Percentiles rank a stretch among this genome's conserved stretches.
Evolutionary conservation across 2,888 invertebrate species (phyloP).

Genomic region (Mayetiola destructor): DNA sequence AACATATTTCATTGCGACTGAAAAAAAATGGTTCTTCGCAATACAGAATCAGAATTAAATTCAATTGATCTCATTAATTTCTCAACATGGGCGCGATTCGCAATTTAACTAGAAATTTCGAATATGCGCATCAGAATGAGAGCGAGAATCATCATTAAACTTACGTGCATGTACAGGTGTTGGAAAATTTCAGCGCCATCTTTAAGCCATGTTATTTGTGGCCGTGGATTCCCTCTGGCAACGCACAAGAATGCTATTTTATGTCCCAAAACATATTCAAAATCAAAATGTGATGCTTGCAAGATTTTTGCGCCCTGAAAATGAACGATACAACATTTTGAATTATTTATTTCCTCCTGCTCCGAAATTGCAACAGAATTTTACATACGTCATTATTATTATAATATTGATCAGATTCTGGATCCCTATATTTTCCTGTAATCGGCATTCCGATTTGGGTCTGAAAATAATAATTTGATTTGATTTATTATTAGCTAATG

Average conservation of each 20-base stretch:
- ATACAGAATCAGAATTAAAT: neutral
- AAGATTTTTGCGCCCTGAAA: conserved; percentile 76
- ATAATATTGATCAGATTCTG: conserved; percentile 81
- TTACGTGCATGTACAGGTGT: conserved; percentile 75
- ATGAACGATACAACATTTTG: no score
- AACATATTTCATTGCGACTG: neutral
- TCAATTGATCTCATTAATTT: conserved; percentile 2
- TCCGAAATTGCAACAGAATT: neutral
- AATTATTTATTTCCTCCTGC: neutral
- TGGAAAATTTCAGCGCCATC: conserved; percentile 86
- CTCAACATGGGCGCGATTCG: neutral
- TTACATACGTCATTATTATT: conserved; percentile 62
- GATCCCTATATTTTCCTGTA: conserved; percentile 77
- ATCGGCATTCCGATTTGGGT: conserved; percentile 77
- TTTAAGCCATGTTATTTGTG: conserved; percentile 91
- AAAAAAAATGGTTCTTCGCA: neutral
- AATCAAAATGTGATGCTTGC: conserved; percentile 80
- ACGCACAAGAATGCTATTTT: conserved; percentile 88
- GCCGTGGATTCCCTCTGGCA: conserved; percentile 76
- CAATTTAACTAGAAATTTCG: neutral
- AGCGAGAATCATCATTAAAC: conserved; percentile 30
- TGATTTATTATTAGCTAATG: neutral
- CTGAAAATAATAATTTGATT: conserved; percentile 29
- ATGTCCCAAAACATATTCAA: conserved; percentile 84
- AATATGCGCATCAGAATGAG: neutral